These are phyloP conservation scores for Uloborus plumipes DNA, from an alignment of 2,888 invertebrate species.

Conservation along the genomic window DNA sequence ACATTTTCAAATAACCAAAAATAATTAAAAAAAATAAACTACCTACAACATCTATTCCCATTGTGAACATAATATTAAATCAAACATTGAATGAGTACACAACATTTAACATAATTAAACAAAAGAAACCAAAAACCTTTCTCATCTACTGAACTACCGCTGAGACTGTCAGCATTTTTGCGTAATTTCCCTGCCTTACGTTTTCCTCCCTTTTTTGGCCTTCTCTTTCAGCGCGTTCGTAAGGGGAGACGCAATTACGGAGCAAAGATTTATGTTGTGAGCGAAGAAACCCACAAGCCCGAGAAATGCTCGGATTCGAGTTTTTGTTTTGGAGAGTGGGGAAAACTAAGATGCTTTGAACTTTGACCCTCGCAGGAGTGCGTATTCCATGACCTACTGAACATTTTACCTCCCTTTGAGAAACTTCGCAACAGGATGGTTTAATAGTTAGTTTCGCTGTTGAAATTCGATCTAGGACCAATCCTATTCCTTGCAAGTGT, in stretches of 20 bases:
- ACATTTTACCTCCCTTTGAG: constrained; percentile 16
- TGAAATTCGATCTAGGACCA: background rate
- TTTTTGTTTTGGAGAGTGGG: constrained; percentile 11
- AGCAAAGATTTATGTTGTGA: background rate
- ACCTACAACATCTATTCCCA: too few relatives aligned
- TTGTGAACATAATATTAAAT: too few relatives aligned
- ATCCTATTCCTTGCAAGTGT: background rate
- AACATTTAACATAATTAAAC: too few relatives aligned
- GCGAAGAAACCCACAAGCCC: constrained; percentile 9
- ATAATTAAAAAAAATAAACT: too few relatives aligned
- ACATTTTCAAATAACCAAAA: too few relatives aligned
- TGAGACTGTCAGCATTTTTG: too few relatives aligned
- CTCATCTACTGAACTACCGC: too few relatives aligned
- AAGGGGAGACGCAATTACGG: constrained; percentile 9
- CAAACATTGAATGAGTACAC: too few relatives aligned
- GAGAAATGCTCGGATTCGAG: constrained; percentile 5
- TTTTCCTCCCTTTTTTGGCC: background rate
- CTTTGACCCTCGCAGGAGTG: background rate
- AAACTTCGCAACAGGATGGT: constrained; percentile 13
- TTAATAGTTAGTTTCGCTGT: constrained; percentile 8
- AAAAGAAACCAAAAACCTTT: too few relatives aligned
- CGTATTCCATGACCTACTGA: constrained; percentile 1
- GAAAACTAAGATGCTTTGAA: constrained; percentile 1
- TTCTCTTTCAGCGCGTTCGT: constrained; percentile 8
- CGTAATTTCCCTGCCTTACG: background rate